These are phyloP conservation scores for Struthidea cinerea DNA, from an alignment of 2,113 vertebrate species.

Conservation along the genomic window DNA sequence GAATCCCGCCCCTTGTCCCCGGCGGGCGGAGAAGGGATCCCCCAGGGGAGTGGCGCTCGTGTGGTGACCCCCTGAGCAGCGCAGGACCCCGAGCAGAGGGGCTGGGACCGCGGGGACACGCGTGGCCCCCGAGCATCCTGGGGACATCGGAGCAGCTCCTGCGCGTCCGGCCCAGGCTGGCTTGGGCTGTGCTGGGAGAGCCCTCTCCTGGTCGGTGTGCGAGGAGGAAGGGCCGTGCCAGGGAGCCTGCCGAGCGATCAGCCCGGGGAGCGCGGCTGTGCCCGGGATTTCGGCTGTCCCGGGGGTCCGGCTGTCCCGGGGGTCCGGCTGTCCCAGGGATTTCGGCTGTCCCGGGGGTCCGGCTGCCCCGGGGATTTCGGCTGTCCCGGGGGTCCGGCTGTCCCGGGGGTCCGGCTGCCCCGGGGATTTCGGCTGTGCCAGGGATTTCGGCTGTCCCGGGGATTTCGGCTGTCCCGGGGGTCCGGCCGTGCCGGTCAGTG, in stretches of 20 bases:
- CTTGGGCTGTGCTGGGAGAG: background rate
- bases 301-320: no score
- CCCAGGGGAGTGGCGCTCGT: rapidly evolving
- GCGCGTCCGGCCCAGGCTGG: background rate
- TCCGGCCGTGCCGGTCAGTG: rapidly evolving
- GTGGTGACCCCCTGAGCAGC: background rate
- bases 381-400: background rate
- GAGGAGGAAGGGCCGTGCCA: background rate
- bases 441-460: no score
- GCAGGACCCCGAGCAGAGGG: rapidly evolving
- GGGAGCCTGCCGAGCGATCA: rapidly evolving
- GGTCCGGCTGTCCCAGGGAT: no score
- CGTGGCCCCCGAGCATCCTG: background rate
- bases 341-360: no score
- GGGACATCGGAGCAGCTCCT: background rate
- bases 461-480: background rate
- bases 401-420: no score
- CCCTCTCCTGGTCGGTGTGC: constrained; percentile 1
- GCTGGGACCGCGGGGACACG: background rate
- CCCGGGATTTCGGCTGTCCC: background rate
- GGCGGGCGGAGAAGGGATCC: background rate
- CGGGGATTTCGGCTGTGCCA: no score
- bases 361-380: no score
- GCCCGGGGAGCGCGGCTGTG: background rate
- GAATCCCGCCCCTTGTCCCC: no score